Base-by-base conservation (phyloP, 2,888 invertebrate genomes). In the Melieria crassipennis region DNA sequence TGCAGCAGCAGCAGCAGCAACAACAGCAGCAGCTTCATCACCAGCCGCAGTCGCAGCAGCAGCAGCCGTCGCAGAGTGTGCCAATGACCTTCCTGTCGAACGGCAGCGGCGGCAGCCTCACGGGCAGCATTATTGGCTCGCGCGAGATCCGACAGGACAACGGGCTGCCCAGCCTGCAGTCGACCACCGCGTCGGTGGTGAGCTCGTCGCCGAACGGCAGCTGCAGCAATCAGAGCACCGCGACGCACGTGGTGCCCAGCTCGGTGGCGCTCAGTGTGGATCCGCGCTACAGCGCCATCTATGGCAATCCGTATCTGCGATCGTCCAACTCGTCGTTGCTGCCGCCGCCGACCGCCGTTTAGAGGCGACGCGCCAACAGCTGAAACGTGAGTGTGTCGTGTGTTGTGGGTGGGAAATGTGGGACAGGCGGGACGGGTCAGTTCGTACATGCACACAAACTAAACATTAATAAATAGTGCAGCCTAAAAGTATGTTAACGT, bases 211-310 rank as follows among this genome's bases (percentile, higher is more conserved):
- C 86, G 7, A 87, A 86, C 68, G 87, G 87, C 70, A 84, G 85
- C 76, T 85, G 85, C 78, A 85, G 85, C 74, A 85, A 85, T 70
- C 84, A 86, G 77, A 85, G 86, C 76, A 85, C 87, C 1, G 79
- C 79, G 52, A 86, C 86, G 4, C 85, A 85, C 57, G 77, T 80
- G 13, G 80, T 81, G 67, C 79, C 84, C 52, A 80, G 75, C 47
- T 70, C 83, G 45, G 79, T 83, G 74, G 81, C 83, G 7, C 62
- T 86, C 60, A 84, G 81, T 61, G 92, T 96, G 46, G 96, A 96
- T 85, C 95, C 95, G 2, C 89, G 95, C 75, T 96, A 93, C 85
- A 95, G 95, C 67, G 96, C 96, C 62, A 93, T 94, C 7, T 96
- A 96, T 82, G 94, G 94, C 66, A 96, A 96, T 87, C 95, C 96